Conservation (phyloP, 92 coral and sea anemone species). For the Umimayanthus chanpuru region DNA sequence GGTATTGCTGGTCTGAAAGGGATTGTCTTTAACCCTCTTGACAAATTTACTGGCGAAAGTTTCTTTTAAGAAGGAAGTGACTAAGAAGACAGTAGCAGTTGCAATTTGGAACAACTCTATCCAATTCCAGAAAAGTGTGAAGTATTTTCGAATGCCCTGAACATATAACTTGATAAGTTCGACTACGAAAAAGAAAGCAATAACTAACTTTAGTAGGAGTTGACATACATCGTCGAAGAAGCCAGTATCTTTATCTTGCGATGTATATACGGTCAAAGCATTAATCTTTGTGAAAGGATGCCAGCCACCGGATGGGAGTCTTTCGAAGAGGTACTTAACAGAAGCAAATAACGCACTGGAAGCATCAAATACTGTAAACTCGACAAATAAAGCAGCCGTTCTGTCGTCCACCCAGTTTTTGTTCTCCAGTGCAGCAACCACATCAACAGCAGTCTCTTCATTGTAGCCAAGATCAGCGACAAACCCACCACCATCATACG, state of each 20-base stretch:
- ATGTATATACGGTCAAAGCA: slow-evolving; percentile 65
- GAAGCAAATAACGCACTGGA: slow-evolving; percentile 66
- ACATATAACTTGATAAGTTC: slow-evolving; percentile 64
- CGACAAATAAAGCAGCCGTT: slow-evolving; percentile 77
- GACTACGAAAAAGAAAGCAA: slow-evolving; percentile 53
- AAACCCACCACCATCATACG: slow-evolving; percentile 79
- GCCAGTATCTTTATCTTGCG: slow-evolving; percentile 55
- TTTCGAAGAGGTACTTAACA: slow-evolving; percentile 68
- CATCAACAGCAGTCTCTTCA: slow-evolving; percentile 59
- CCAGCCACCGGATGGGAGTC: slow-evolving; percentile 74
- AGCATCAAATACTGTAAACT: slow-evolving; percentile 83
- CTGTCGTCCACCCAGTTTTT: slow-evolving; percentile 80
- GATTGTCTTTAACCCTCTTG: slow-evolving; percentile 69
- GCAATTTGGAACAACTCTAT: slow-evolving; percentile 64
- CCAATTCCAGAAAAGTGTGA: slow-evolving; percentile 78
- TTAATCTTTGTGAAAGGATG: slow-evolving; percentile 47
- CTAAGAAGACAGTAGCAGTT: slow-evolving; percentile 57
- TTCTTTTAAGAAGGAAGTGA: slow-evolving; percentile 68
- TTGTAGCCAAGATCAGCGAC: slow-evolving; percentile 87
- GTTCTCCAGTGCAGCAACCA: slow-evolving; percentile 49
- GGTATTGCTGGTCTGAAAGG: slow-evolving; percentile 68
- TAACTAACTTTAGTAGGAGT: slow-evolving; percentile 57
- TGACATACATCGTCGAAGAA: slow-evolving; percentile 58
- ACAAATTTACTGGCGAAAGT: slow-evolving; percentile 67
- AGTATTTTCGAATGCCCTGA: slow-evolving; percentile 59